Conservation (phyloP, 2,797 vertebrate genomes). For the Perodicticus potto region DNA sequence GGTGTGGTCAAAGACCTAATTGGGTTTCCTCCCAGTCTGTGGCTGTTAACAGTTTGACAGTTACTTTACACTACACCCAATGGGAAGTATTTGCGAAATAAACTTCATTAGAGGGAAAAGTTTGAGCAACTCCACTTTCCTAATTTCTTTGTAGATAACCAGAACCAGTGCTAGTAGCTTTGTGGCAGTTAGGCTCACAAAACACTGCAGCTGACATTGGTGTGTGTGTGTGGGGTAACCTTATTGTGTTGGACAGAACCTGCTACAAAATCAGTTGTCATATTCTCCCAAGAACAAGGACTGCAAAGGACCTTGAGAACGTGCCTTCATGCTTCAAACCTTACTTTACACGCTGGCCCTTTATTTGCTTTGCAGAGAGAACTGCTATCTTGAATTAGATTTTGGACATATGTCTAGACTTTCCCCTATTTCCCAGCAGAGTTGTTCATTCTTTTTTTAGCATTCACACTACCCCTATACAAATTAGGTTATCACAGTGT, state of each 20-base stretch:
- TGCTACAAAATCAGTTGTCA: not conserved
- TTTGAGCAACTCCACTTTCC: conserved; percentile 22
- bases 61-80: not conserved
- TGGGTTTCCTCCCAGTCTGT: conserved; percentile 21
- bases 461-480: not conserved
- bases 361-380: not conserved
- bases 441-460: not conserved
- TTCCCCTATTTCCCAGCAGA: not conserved
- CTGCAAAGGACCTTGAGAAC: not conserved
- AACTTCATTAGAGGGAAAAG: conserved; percentile 45
- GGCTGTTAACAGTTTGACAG: not conserved
- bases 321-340: not conserved
- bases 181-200: not conserved
- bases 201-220: not conserved
- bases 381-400: not conserved
- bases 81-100: conserved; percentile 18
- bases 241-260: not conserved
- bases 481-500: not conserved
- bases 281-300: not conserved
- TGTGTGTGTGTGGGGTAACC: not conserved
- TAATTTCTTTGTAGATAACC: conserved; percentile 38
- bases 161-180: conserved; percentile 24
- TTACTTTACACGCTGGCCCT: too few relatives aligned
- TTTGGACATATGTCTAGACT: not conserved
- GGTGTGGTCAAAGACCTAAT: conserved; percentile 4